Conservation (phyloP, 2,888 invertebrate species). For the Tetragonula carbonaria region DNA sequence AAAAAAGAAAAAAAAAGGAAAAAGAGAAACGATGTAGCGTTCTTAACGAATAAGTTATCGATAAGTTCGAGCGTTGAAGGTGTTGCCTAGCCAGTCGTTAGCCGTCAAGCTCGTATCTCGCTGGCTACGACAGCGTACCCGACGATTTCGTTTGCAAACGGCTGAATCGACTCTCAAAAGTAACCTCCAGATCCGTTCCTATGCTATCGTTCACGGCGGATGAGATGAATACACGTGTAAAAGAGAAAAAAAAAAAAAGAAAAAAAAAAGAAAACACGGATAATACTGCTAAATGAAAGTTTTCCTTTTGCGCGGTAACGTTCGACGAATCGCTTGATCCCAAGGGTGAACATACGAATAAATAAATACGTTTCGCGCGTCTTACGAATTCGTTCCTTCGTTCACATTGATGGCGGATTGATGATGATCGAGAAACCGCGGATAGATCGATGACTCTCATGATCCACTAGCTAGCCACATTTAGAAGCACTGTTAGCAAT, state of each 20-base stretch:
- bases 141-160: constrained; percentile 43
- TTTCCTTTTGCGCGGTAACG: neutral
- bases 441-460: neutral
- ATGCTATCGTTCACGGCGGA: constrained; percentile 25
- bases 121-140: constrained; percentile 9
- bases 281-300: constrained; percentile 3
- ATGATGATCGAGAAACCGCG: neutral
- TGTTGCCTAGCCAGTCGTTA: neutral
- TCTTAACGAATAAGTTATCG: neutral
- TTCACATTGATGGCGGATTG: neutral
- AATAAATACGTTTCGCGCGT: neutral
- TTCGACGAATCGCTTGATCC: neutral
- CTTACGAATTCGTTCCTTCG: neutral
- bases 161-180: constrained; percentile 15
- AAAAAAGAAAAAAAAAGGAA: too few species aligned
- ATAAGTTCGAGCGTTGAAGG: neutral
- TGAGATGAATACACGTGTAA: neutral
- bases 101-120: constrained; percentile 11
- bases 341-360: neutral
- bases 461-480: neutral
- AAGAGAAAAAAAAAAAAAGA: neutral
- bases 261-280: neutral
- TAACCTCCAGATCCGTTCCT: constrained; percentile 38
- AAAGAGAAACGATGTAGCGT: neutral
- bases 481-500: neutral